Conservation (phyloP, 1,140 invertebrate genomes). For the Himalopsyche phryganea region DNA sequence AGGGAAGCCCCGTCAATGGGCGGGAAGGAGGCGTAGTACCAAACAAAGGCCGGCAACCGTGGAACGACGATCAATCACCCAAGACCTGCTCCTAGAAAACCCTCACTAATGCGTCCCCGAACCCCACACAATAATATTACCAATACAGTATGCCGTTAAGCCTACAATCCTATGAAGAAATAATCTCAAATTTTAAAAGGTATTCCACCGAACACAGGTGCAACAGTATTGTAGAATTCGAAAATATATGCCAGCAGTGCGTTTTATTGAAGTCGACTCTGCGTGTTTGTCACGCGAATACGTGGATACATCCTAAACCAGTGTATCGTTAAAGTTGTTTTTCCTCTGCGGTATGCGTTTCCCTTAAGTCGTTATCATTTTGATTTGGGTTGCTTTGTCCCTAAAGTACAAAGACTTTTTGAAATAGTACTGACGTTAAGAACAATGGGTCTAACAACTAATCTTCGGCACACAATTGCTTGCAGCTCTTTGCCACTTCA, state of each 20-base stretch:
- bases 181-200: constrained; percentile 12
- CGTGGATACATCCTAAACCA: neutral
- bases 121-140: neutral
- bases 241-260: neutral
- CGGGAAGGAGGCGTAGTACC: neutral
- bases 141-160: neutral
- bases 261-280: constrained; percentile 12
- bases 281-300: neutral
- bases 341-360: neutral
- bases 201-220: constrained; percentile 8
- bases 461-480: constrained; percentile 17
- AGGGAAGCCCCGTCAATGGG: constrained; percentile 1
- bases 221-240: neutral
- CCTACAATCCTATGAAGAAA: constrained; percentile 6
- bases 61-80: constrained; percentile 9
- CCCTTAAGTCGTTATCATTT: neutral
- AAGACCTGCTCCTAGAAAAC: constrained; percentile 1
- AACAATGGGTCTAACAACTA: constrained; percentile 28
- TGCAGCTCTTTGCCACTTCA: constrained; percentile 18
- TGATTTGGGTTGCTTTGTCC: neutral
- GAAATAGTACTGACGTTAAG: constrained; percentile 10
- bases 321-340: constrained; percentile 1
- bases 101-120: constrained; percentile 6
- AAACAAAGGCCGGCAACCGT: constrained; percentile 10
- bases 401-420: neutral